phyloP scores from a whole-genome alignment of 2,113 vertebrate species.

The Clarias batrachus region DNA sequence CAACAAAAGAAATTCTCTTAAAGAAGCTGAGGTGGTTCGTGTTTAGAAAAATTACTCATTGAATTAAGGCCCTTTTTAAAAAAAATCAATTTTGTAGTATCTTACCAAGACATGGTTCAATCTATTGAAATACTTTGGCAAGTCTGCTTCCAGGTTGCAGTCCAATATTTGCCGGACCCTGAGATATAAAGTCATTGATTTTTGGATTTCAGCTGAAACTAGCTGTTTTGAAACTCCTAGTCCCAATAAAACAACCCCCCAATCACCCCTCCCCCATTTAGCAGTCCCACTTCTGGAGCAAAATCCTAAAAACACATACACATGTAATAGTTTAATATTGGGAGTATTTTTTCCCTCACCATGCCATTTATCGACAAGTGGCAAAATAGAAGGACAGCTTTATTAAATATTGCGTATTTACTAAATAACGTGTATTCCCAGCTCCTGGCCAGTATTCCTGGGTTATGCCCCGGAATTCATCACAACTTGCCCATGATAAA shows the following conservation, averaged over 20 bases:
- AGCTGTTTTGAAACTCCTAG: conserved; percentile 11
- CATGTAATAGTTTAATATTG: neutral
- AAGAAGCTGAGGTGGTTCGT: neutral
- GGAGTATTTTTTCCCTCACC: neutral
- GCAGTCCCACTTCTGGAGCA: neutral
- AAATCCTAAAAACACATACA: neutral
- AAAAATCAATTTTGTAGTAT: neutral
- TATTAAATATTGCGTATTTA: neutral
- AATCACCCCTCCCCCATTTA: neutral
- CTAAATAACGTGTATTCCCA: neutral
- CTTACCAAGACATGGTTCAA: neutral
- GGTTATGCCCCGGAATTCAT: neutral
- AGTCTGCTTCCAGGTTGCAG: neutral
- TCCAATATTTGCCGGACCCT: neutral
- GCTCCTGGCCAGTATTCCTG: neutral
- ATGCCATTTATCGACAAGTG: neutral
- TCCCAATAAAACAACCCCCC: neutral
- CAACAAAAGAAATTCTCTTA: neutral
- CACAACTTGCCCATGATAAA: neutral
- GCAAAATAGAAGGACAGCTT: neutral
- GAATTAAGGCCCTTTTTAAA: neutral
- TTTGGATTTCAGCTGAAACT: conserved; percentile 4
- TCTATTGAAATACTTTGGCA: neutral
- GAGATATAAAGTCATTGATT: conserved; percentile 6
- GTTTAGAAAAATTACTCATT: neutral